Base-by-base conservation (phyloP, 2,113 vertebrate species). In the Turdus rufiventris region DNA sequence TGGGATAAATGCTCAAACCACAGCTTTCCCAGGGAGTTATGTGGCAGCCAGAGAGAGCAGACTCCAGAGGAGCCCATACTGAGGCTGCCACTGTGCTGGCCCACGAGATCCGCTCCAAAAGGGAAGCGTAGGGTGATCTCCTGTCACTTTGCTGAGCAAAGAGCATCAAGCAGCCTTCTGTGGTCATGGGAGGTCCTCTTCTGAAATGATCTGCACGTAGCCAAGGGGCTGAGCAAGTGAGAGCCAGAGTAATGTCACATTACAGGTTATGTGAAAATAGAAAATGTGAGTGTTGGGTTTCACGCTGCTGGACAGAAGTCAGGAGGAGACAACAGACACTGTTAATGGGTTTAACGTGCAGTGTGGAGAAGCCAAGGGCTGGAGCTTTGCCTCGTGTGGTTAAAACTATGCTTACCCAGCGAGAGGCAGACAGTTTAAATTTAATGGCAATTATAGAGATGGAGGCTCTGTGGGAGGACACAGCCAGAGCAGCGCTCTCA, bases 271-370 rank as follows among this genome's bases (percentile, higher is more conserved):
- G 66, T 79, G 87, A 65, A 95, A 93, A 58, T 43, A 89, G 68
- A 82, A 89, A 87, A 95, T 42, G 56, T 9, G 9, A 81, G 57
- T 60, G 85, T 92, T 72, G 51, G 81, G 62, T 91, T 95, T 92
- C 80, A 50, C 3, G 0, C 51, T 67, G 54, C 68, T 96, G 93
- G 89, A 92, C 71, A 68, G 77, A 48, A 85, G 91, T 84, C 61
- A 50, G 53, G 71, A 84, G 56, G 58, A 83, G 51, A 54, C 76
- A 83, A 48, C 57, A 60, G 73, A 24, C 16, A 0, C 36, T 87
- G 40, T 78, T 89, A 63, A 91, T 92, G 70, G 66, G 36, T 85
- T 89, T 89, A 75, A 47, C 1, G 4, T 78, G 58, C 48, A 72
- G 20, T 4, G n/a, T 36, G 63, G 40, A 61, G 61, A 50, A 92